Evolutionary conservation across 2,888 invertebrate genomes (phyloP), one percentile per base, ranked within the genome.

Genomic region (Drosophila peninsularis): DNA sequence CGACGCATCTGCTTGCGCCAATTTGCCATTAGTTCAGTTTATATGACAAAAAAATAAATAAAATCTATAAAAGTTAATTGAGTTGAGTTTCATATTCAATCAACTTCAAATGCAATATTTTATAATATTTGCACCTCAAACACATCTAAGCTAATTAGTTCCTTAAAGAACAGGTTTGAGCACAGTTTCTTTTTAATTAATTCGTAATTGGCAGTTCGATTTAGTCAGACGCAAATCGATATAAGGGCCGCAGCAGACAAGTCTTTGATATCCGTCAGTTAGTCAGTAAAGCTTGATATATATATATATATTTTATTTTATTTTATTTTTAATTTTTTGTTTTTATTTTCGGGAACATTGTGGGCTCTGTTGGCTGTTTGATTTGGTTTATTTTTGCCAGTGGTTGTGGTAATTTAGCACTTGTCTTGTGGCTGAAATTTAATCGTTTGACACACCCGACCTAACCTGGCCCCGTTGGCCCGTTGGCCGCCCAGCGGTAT

Each of bases 401-500:
- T 57, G 47, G 61, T 34, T 65, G 80, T 62, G 76, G 79, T 76
- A 80, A 83, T 79, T 81, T 77, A 75, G 84, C 77, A 80, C 79
- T 84, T 81, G 77, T 79, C 77, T 80, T 82, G 72, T 73, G 84
- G 82, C 78, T 68, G 69, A 73, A 78, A 82, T 78, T 73, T 78
- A 82, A 84, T 80, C 69, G 84, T 72, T 67, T 67, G 56, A 63
- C 64, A 60, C 62, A 73, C 45, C 60, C 60, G 47, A 34, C n/a
- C 17, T 21, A 10, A 5, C 3, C n/a, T 19, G 4, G 14, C 54
- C 21, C n/a, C 6, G 14, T 42, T n/a, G n/a, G n/a, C 30, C 11
- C 6, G n/a, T 47, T 45, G 27, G 30, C 45, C 27, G 30, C 45
- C 27, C 6, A 11, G 32, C 32, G 7, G 36, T n/a, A 10, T 21